phyloP scores from a whole-genome alignment of 2,113 vertebrate species.

The Rhinichthys klamathensis region DNA sequence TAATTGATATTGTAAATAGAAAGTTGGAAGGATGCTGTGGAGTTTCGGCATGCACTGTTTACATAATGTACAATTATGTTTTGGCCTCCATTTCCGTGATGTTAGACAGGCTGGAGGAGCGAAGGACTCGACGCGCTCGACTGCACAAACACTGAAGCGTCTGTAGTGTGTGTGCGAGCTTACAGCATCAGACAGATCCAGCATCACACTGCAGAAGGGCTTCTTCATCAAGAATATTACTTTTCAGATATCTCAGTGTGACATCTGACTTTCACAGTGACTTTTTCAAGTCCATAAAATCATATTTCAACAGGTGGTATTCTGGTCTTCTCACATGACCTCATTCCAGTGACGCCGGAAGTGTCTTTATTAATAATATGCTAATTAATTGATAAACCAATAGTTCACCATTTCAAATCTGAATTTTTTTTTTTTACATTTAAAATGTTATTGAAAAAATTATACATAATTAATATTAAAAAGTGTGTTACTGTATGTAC shows the following conservation, averaged over 20 bases:
- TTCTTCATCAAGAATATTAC: not conserved
- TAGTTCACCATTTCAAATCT: not conserved
- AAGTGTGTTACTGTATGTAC: not conserved
- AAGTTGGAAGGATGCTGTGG: constrained; percentile 68
- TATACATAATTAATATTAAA: too few species aligned
- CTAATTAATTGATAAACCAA: not conserved
- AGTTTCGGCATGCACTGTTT: constrained; percentile 74
- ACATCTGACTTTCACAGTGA: not conserved
- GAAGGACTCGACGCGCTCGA: constrained; percentile 29
- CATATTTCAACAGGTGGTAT: not conserved
- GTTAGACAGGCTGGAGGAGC: constrained; percentile 67
- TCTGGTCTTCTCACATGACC: not conserved
- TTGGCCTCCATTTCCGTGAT: constrained; percentile 76
- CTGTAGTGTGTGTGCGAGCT: too few species aligned
- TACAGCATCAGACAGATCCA: too few species aligned
- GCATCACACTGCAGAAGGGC: too few species aligned
- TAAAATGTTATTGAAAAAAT: too few species aligned
- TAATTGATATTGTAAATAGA: constrained; percentile 76
- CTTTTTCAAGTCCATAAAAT: not conserved
- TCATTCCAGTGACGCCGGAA: not conserved
- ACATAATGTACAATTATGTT: constrained; percentile 75
- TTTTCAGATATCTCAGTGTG: not conserved
- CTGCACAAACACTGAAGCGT: not conserved
- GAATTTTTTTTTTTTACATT: too few species aligned
- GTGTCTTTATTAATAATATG: not conserved